phyloP scores from a whole-genome alignment of 2,113 vertebrate species.

The Rhea americana region DNA sequence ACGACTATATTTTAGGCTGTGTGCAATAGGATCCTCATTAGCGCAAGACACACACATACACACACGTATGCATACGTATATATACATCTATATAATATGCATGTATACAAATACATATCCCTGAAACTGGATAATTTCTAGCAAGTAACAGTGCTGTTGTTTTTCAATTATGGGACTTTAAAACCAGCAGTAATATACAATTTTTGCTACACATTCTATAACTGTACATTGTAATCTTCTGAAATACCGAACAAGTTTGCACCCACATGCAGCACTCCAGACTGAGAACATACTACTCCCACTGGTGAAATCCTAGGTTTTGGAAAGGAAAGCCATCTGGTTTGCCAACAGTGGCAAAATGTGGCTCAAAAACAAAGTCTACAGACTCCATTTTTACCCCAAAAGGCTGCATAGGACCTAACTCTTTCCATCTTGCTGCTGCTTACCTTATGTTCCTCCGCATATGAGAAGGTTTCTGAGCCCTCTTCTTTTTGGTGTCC shows the following conservation, averaged over 20 bases:
- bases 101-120: too few relatives aligned
- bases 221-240: conserved; percentile 13
- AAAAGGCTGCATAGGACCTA: background rate
- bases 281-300: conserved; percentile 56
- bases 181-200: background rate
- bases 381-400: background rate
- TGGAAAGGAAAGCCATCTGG: conserved; percentile 46
- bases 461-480: conserved; percentile 89
- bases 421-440: background rate
- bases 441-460: conserved; percentile 95
- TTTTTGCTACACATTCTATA: conserved; percentile 40
- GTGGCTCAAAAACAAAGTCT: background rate
- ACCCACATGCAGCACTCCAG: conserved; percentile 48
- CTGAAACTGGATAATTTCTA: background rate
- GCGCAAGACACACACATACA: background rate
- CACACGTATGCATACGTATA: too few relatives aligned
- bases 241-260: conserved; percentile 56
- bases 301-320: conserved; percentile 52
- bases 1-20: background rate
- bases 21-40: background rate
- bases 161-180: background rate
- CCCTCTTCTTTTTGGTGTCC: conserved; percentile 88
- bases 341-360: conserved; percentile 11
- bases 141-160: background rate
- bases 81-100: too few relatives aligned